Evolutionary conservation across 2,888 invertebrate genomes (phyloP).

Genomic region (Pristionchus arcanus): DNA sequence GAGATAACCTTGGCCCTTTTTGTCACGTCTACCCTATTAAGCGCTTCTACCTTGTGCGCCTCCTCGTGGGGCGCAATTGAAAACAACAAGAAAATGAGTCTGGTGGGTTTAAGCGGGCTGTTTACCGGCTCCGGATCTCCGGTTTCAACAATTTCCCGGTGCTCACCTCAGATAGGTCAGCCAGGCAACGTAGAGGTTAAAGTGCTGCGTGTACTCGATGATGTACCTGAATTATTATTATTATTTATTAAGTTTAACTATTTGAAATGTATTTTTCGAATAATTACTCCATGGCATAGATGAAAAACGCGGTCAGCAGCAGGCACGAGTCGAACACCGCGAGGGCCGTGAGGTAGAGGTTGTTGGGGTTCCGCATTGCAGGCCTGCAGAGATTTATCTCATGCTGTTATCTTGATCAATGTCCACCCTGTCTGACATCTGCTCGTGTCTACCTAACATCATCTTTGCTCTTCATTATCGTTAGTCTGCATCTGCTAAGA

Average conservation of each 20-base stretch:
- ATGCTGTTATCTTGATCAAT: not conserved
- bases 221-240: constrained; percentile 83
- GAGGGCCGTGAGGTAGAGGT: constrained; percentile 93
- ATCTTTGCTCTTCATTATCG: not conserved
- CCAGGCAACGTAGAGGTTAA: constrained; percentile 83
- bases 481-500: not conserved
- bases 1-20: not conserved
- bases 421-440: not conserved
- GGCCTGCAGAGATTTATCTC: constrained; percentile 83
- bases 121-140: not conserved
- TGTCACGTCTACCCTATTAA: not conserved
- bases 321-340: constrained; percentile 94
- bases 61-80: not conserved
- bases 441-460: not conserved
- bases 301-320: constrained; percentile 88
- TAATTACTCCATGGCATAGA: constrained; percentile 88
- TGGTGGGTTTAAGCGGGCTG: not conserved
- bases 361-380: constrained; percentile 96
- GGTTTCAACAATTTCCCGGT: not conserved
- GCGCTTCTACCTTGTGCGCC: not conserved
- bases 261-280: not conserved
- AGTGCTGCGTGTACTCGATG: constrained; percentile 88
- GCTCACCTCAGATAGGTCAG: constrained; percentile 71
- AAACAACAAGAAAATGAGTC: not conserved
- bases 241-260: not conserved